Conservation (phyloP, 2,888 invertebrate species). For the Selenia dentaria region DNA sequence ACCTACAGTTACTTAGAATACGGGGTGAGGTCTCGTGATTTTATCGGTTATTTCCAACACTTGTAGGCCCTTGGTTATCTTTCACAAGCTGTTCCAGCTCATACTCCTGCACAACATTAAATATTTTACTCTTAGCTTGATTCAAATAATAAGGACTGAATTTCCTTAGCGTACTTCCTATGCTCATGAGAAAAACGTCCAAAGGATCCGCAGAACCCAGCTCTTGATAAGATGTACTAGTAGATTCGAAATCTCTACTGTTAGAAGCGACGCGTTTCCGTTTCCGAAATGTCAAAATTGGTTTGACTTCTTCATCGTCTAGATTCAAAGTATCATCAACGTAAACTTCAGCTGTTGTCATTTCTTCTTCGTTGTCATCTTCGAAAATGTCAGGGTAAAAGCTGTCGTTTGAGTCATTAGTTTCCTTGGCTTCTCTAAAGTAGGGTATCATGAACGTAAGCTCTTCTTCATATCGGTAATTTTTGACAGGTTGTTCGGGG, state of each 20-base stretch:
- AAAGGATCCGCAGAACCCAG: constrained; percentile 51
- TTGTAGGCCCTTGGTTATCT: constrained; percentile 1
- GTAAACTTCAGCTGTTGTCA: constrained; percentile 49
- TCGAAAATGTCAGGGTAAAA: constrained; percentile 55
- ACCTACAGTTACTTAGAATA: too few relatives aligned
- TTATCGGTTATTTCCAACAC: not conserved
- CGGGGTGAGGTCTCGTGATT: too few relatives aligned
- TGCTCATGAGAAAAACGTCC: constrained; percentile 67
- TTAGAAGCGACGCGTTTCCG: constrained; percentile 35
- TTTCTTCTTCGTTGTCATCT: constrained; percentile 47
- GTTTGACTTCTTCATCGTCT: constrained; percentile 42
- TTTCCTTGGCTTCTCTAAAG: constrained; percentile 37
- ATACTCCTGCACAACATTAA: constrained; percentile 75
- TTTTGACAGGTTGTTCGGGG: constrained; percentile 54
- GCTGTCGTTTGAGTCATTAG: constrained; percentile 35
- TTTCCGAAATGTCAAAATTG: constrained; percentile 41
- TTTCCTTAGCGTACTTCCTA: constrained; percentile 66
- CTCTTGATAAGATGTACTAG: not conserved
- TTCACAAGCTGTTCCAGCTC: constrained; percentile 59
- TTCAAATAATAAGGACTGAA: constrained; percentile 70
- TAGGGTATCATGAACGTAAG: constrained; percentile 64
- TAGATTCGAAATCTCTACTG: not conserved
- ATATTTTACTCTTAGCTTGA: constrained; percentile 75
- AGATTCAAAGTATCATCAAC: constrained; percentile 44
- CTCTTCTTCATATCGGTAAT: constrained; percentile 71